Evolutionary conservation across 2,113 vertebrate species (phyloP).

Genomic region (Cebidichthys violaceus): DNA sequence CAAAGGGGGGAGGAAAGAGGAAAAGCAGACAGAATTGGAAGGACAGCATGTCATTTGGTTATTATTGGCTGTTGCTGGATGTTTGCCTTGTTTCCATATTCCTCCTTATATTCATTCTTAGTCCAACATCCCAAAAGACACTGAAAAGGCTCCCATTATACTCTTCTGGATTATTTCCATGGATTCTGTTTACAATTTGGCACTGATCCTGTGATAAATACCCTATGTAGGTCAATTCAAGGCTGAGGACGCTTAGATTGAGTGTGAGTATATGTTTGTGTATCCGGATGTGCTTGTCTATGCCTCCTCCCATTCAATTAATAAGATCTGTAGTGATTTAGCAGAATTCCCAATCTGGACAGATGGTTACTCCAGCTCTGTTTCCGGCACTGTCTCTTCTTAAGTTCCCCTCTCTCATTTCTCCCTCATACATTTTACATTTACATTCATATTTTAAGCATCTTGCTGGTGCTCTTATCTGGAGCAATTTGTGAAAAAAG

Average conservation of each 20-base stretch:
- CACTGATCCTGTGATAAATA: slow-evolving; percentile 63
- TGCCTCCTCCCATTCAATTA: slow-evolving; percentile 15
- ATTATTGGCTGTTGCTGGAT: slow-evolving; percentile 16
- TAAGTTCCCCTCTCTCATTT: slow-evolving; percentile 51
- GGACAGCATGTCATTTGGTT: slow-evolving; percentile 34
- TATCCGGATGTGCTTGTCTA: slow-evolving; percentile 39
- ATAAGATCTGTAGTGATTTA: slow-evolving; percentile 62
- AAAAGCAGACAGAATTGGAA: not conserved
- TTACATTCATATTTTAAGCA: slow-evolving; percentile 66
- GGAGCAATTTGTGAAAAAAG: slow-evolving; percentile 39
- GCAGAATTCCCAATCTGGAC: slow-evolving; percentile 56
- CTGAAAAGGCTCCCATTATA: slow-evolving; percentile 50
- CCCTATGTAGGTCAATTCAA: slow-evolving; percentile 73
- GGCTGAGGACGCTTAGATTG: slow-evolving; percentile 60
- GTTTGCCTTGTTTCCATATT: slow-evolving; percentile 39
- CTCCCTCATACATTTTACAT: slow-evolving; percentile 66
- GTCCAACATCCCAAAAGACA: slow-evolving; percentile 44
- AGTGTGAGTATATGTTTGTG: slow-evolving; percentile 44
- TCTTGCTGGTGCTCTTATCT: slow-evolving; percentile 36
- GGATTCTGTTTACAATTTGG: slow-evolving; percentile 54
- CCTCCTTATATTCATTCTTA: slow-evolving; percentile 36
- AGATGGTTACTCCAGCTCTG: slow-evolving; percentile 56
- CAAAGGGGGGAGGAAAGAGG: slow-evolving; percentile 9
- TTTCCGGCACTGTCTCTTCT: slow-evolving; percentile 48
- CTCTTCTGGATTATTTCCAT: slow-evolving; percentile 63